Evolutionary conservation across 2,797 vertebrate genomes (phyloP).

Genomic region (Linurgus olivaceus): DNA sequence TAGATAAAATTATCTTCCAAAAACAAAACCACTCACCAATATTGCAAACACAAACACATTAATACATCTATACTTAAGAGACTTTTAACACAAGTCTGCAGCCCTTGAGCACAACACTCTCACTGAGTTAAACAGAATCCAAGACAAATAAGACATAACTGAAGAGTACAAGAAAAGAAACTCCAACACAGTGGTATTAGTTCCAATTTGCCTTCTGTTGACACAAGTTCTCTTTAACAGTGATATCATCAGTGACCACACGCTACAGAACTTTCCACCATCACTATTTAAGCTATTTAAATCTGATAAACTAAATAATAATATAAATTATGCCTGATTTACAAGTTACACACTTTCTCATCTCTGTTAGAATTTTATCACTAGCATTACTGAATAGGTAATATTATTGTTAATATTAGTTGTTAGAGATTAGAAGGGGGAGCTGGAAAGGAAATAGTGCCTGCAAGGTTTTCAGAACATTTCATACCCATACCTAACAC

Average conservation of each 20-base stretch:
- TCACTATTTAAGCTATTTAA: neutral
- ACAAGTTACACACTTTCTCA: neutral
- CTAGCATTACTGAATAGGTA: neutral
- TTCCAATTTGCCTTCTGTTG: neutral
- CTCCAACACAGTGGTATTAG: neutral
- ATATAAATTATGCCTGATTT: neutral
- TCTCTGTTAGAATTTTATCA: neutral
- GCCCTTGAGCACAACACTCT: neutral
- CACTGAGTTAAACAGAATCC: neutral
- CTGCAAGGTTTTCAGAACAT: neutral
- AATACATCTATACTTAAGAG: neutral
- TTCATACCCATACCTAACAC: neutral
- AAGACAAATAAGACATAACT: neutral
- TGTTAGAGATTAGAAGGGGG: neutral
- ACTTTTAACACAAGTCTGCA: neutral
- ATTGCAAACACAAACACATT: neutral
- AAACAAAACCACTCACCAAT: neutral
- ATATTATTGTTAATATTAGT: neutral
- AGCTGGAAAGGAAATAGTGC: neutral
- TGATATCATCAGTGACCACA: neutral
- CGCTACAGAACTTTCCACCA: neutral
- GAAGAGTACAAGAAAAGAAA: neutral
- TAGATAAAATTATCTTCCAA: neutral
- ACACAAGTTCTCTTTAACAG: neutral
- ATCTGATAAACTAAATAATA: neutral